Base-by-base conservation (phyloP, 2,888 invertebrate species). In the Salpingus planirostris region DNA sequence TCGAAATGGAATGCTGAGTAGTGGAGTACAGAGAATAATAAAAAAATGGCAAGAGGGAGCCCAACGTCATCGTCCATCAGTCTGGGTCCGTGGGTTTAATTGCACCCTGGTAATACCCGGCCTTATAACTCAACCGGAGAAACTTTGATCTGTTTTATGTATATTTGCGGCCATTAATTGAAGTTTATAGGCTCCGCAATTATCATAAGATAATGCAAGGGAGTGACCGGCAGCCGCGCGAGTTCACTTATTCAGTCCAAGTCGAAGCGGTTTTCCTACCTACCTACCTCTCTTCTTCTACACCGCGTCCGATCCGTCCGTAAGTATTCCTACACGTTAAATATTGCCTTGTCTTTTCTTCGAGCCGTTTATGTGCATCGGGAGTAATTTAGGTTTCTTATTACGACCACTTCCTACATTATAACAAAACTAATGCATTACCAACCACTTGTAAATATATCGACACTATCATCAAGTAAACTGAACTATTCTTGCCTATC, bases 141-240 rank as follows among this genome's bases (percentile, higher is more conserved):
- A 59, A 62, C 60, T 60, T 60, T 62, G 61, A 61, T 59, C 62
- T 58, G 60, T 60, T 60, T 60, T 60, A 62, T 60, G 60, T 60
- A 60, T 60, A 60, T 60, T 60, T 56, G 59, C 56, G 47, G 57
- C 61, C 63, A 63, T 63, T 63, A 63, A 63, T 63, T 62, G 61
- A 60, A 62, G 62, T 63, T 63, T 63, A 63, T 63, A 60, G 62
- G 60, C 57, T 55, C 54, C 54, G 62, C 61, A 63, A 62, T 63
- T 62, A 62, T 62, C 61, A 62, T 62, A 62, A 62, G 63, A 63
- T 63, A 62, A 62, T 62, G 53, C 57, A 55, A 55, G 55, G 60
- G 58, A 60, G 58, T 59, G 60, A 60, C 59, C 57, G 58, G 50
- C 52, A 50, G 46, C 52, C 44, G 42, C 44, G 42, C 30, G 41